Evolutionary conservation across 2,888 invertebrate genomes (phyloP).

Genomic region (Panorpa germanica): DNA sequence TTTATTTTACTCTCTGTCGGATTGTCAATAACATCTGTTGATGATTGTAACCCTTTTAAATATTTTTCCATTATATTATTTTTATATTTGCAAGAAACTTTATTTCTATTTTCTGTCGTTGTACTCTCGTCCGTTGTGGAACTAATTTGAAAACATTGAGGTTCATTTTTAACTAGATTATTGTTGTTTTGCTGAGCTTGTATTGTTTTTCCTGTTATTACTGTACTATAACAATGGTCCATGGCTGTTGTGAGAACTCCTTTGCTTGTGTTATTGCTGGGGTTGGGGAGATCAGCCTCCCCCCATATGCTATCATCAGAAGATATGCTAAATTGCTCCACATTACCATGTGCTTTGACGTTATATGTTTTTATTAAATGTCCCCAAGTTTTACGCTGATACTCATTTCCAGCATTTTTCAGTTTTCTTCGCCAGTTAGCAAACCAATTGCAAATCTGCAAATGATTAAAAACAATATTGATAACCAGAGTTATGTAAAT

Average conservation of each 20-base stretch:
- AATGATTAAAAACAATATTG: slow-evolving; percentile 11
- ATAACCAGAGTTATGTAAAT: background rate
- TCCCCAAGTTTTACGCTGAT: slow-evolving; percentile 51
- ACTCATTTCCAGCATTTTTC: slow-evolving; percentile 52
- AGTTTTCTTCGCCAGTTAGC: slow-evolving; percentile 67
- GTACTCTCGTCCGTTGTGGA: slow-evolving; percentile 21
- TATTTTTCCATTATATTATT: slow-evolving; percentile 40
- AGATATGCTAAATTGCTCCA: slow-evolving; percentile 61
- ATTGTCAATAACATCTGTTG: slow-evolving; percentile 12
- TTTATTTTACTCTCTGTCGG: slow-evolving; percentile 11
- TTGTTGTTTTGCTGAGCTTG: background rate
- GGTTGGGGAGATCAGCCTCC: slow-evolving; percentile 29
- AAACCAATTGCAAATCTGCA: slow-evolving; percentile 61
- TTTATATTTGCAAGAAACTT: slow-evolving; percentile 26
- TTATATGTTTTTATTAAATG: slow-evolving; percentile 50
- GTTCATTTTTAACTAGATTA: slow-evolving; percentile 7
- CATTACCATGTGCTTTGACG: slow-evolving; percentile 54
- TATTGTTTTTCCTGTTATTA: slow-evolving; percentile 8
- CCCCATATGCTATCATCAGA: slow-evolving; percentile 67
- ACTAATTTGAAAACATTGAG: slow-evolving; percentile 23
- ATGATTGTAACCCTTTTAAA: slow-evolving; percentile 22
- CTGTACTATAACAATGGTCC: slow-evolving; percentile 20
- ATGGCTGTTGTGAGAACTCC: slow-evolving; percentile 9
- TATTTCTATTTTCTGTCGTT: background rate
- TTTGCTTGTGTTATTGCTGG: slow-evolving; percentile 7